A percentile compares a stretch with the other conserved stretches of the same genome.
These are phyloP conservation scores for Hyles vespertilio DNA, from an alignment of 1,140 invertebrate species.

Conservation along the genomic window DNA sequence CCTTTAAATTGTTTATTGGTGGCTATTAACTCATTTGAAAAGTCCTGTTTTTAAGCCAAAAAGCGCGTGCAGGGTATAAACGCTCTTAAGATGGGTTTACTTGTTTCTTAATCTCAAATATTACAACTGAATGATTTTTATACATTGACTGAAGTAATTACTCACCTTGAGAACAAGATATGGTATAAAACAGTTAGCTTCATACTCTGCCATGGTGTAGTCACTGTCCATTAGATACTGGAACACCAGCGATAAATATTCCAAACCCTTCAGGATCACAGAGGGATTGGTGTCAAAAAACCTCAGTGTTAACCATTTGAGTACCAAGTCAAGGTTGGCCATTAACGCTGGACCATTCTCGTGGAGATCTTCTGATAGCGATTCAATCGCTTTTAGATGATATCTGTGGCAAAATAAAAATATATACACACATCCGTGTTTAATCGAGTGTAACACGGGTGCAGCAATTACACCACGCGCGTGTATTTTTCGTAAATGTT, in stretches of 20 bases:
- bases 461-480: no score
- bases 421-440: no score
- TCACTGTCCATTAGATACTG: conserved; percentile 85
- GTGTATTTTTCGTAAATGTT: no score
- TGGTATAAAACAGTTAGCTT: conserved; percentile 95
- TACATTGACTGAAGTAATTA: background rate
- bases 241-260: conserved; percentile 92
- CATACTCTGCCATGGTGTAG: conserved; percentile 92
- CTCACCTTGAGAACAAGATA: conserved; percentile 92
- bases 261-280: conserved; percentile 94
- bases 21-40: no score
- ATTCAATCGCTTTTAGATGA: conserved; percentile 96
- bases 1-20: no score
- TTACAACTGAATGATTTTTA: no score
- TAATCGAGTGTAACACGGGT: no score
- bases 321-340: conserved; percentile 94
- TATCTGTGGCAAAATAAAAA: conserved; percentile 77
- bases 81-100: no score
- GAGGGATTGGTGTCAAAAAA: conserved; percentile 99
- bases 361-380: conserved; percentile 88
- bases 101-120: no score
- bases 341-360: conserved; percentile 87
- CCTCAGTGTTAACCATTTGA: conserved; percentile 96
- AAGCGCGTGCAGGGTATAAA: no score
- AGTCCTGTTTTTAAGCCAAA: no score